These are phyloP conservation scores for Gallinago nigripennis DNA, from an alignment of 2,797 vertebrate genomes.

Conservation along the genomic window DNA sequence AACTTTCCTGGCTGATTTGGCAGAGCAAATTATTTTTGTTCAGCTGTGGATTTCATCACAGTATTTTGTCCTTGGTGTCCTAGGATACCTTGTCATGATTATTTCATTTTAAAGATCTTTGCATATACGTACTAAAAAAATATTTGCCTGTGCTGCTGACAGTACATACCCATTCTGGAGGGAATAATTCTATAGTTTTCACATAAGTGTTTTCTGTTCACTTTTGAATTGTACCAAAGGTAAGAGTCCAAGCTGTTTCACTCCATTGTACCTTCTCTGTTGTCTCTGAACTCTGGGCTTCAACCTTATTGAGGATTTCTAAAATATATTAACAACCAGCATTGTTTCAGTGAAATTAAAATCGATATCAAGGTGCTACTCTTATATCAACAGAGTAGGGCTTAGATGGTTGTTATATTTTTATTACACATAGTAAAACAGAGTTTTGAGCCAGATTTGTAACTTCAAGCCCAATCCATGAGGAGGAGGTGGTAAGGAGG, in stretches of 20 bases:
- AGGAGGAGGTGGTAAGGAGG: background rate
- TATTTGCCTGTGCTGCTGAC: background rate
- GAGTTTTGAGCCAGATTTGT: background rate
- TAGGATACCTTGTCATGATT: background rate
- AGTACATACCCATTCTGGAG: background rate
- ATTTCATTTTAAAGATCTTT: background rate
- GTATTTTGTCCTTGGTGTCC: background rate
- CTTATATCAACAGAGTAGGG: background rate
- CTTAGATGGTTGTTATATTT: background rate
- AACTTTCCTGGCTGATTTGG: background rate
- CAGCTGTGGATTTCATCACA: background rate
- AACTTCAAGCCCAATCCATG: background rate
- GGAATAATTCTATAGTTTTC: background rate
- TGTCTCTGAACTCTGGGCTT: background rate
- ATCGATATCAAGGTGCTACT: background rate
- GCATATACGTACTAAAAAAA: background rate
- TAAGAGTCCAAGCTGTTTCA: background rate
- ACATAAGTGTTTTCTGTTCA: background rate
- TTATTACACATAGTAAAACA: background rate
- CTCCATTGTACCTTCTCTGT: background rate
- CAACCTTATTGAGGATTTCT: background rate
- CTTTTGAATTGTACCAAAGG: background rate
- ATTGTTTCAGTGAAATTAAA: background rate
- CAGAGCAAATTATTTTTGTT: background rate
- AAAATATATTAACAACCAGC: background rate